These are phyloP conservation scores for Camponotus vicinus DNA, from an alignment of 1,140 invertebrate species.

Conservation along the genomic window DNA sequence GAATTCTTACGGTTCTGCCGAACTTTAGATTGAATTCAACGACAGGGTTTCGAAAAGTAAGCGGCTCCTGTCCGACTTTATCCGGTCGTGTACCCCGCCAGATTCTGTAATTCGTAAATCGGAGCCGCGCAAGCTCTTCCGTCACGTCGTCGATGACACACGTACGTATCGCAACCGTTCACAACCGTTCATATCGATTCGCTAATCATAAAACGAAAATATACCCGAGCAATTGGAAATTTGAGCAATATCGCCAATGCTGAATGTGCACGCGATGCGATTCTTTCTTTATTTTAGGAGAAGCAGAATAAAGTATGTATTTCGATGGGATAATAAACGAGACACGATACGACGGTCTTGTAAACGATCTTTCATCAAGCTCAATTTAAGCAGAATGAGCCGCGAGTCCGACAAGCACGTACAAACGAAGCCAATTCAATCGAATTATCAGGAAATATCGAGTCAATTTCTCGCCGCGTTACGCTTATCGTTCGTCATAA, in stretches of 20 bases:
- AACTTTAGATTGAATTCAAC: constrained; percentile 81
- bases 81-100: constrained; percentile 39
- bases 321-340: constrained; percentile 5
- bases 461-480: constrained; percentile 64
- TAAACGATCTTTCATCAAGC: constrained; percentile 32
- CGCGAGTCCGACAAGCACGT: neutral
- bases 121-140: neutral
- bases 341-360: neutral
- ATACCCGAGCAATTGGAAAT: neutral
- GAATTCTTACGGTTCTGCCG: constrained; percentile 73
- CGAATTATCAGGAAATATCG: constrained; percentile 54
- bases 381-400: constrained; percentile 15
- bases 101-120: constrained; percentile 57
- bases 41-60: constrained; percentile 68
- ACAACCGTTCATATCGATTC: neutral
- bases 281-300: neutral
- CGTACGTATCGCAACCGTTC: neutral
- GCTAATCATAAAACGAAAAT: constrained; percentile 22
- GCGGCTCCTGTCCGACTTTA: constrained; percentile 58
- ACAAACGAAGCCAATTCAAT: constrained; percentile 62
- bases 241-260: neutral
- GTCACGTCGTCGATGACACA: neutral
- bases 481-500: constrained; percentile 64
- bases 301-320: neutral
- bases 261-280: neutral